Evolutionary conservation across 2,797 vertebrate species (phyloP), one percentile per base, ranked within the genome.

Genomic region (Rhinophrynus dorsalis): DNA sequence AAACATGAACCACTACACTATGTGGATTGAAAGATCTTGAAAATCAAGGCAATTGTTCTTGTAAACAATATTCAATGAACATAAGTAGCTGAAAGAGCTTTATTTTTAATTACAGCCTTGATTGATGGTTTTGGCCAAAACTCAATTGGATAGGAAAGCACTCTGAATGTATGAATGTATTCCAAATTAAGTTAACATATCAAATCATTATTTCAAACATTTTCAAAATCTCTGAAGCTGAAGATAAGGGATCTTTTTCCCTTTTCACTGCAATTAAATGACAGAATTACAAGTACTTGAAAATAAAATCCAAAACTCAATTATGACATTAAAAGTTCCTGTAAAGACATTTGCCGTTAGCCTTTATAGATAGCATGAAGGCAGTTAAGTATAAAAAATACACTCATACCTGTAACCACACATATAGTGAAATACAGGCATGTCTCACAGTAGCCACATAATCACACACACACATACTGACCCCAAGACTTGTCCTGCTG

Each of bases 111-210:
- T 72, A 72, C 23, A 65, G 54, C 33, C 42, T 47, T 63, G 59
- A 71, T 71, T 65, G 68, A 44, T 64, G 58, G 54, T 65, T 71
- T 63, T 72, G 68, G 68, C 68, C 68, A 18, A 33, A 51, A 58
- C 30, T 65, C 60, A 72, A 64, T 65, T 72, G 68, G 60, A 58
- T 58, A 42, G 68, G 18, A 24, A 72, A 51, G 52, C 35, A 58
- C 33, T 57, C 44, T 59, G 24, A 72, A 65, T 50, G 68, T 37
- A 48, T 64, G 52, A 64, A 57, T 64, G 32, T 57, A 64, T 58
- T 72, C 33, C 61, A 65, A 72, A 72, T 72, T 72, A 57, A 58
- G 68, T 72, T 72, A 72, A 51, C 52, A 51, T 72, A 72, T 72
- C 44, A 72, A 72, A 65, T 64, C 21, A 60, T 65, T 44, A 65